phyloP scores from a whole-genome alignment of 2,888 invertebrate genomes.

The Caenorhabditis afra region DNA sequence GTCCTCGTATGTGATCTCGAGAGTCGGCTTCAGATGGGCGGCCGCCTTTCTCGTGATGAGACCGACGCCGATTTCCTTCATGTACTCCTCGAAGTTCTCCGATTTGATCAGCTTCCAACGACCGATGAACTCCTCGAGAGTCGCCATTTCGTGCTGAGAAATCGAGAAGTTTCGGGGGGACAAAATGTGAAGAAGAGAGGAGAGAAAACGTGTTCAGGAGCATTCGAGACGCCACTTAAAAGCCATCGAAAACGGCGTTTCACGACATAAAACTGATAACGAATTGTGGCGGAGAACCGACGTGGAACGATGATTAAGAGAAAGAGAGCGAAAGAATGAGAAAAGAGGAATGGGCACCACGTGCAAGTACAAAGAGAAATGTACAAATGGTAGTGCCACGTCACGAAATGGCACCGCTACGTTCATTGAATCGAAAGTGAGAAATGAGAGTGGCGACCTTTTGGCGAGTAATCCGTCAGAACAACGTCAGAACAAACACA shows the following conservation, averaged over 20 bases:
- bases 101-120: slow-evolving; percentile 67
- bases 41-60: slow-evolving; percentile 72
- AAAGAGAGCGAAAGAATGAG: not conserved
- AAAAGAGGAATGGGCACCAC: not conserved
- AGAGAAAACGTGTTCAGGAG: slow-evolving; percentile 18
- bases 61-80: slow-evolving; percentile 73
- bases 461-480: too few species aligned
- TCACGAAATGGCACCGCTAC: too few species aligned
- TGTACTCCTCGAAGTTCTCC: slow-evolving; percentile 73
- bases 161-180: not conserved
- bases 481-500: too few species aligned
- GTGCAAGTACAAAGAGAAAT: not conserved
- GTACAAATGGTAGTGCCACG: not conserved
- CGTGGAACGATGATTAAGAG: not conserved
- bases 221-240: slow-evolving; percentile 7
- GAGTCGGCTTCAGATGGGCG: slow-evolving; percentile 69
- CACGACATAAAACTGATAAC: not conserved
- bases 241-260: not conserved
- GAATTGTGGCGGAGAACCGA: not conserved
- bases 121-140: slow-evolving; percentile 60
- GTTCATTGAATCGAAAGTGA: too few species aligned
- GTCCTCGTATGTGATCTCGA: slow-evolving; percentile 66
- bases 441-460: too few species aligned
- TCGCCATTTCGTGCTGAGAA: not conserved
- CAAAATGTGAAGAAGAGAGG: not conserved